Base-by-base conservation (phyloP, 2,888 invertebrate species). In the Drosophila quinaria region DNA sequence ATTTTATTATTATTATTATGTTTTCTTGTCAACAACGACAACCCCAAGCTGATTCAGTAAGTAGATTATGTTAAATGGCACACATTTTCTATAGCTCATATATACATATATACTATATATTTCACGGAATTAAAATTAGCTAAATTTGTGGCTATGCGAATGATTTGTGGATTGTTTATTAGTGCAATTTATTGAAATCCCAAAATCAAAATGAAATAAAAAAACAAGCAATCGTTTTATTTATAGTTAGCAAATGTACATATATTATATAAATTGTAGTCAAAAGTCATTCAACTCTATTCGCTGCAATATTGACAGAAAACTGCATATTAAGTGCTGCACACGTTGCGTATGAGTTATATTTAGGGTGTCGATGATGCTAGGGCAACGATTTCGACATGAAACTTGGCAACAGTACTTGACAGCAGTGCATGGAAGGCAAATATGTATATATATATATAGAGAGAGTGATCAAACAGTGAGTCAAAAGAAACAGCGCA, bases 251-350 rank as follows among this genome's bases (percentile, higher is more conserved):
- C 31, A 10, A 55, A 15, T 44, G 15, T 33, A 15, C 33, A n/a
- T 25, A 22, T 22, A 44, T 44, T 56, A 63, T 42, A 56, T 56
- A 62, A 25, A 37, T 19, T 29, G 19, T 47, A 22, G 22, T 42
- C 56, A 61, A 41, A 77, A 76, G 81, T 83, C 81, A 84, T 81
- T 81, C 75, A 81, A 81, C 81, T 81, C 75, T 83, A 83, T 84
- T 61, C 74, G 71, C 35, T 31, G 41, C 13, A 35, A 17, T 25
- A 39, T 46, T 41, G 50, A 47, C 47, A 76, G 37, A 41, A 44
- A 44, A 54, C 19, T 59, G 22, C 55, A 68, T 41, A 41, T 67
- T 63, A 49, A 71, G 64, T 54, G 58, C 29, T 59, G 65, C 70
- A 68, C 54, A 70, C 67, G 46, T 46, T 66, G 81, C 87, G 75